Evolutionary conservation across 2,797 vertebrate genomes (phyloP), one percentile per base, ranked within the genome.

Genomic region (Anas capensis): DNA sequence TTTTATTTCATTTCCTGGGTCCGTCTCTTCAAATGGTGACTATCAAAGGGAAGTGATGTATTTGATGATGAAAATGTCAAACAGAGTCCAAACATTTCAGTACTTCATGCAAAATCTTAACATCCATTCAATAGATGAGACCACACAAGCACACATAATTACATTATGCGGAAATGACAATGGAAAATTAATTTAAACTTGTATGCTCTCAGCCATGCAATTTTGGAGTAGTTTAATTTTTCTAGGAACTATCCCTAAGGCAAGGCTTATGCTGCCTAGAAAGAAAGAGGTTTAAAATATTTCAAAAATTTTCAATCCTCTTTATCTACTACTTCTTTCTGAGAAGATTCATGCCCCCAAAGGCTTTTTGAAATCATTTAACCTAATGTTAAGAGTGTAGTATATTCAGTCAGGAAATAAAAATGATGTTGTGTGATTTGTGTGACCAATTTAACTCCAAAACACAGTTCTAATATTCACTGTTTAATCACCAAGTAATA

Each of bases 251-350:
- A 80, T 85, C 64, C 92, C 83, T 82, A 82, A 90, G 61, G 93
- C 71, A 93, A 85, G 26, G 49, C 7, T 92, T 94, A 85, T 4
- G 1, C 27, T 79, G 44, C 57, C 21, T 90, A 64, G 82, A 93
- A 92, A 91, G 76, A 85, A 90, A 90, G 46, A 77, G 27, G 18
- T 77, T 79, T 86, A 60, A 95, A 95, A 87, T 82, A 75, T 85
- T 92, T n/a, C 0, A 46, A 70, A 93, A 92, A 29, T 8, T 18
- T 80, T 87, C 54, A 78, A 16, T 82, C 33, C 60, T 14, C 23
- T 94, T 92, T 86, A 82, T 94, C 84, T 79, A 18, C 17, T 80
- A 8, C 51, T 87, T 82, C 24, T 91, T 61, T 34, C 53, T 57
- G 40, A 81, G 68, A 91, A 82, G 94, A 87, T 91, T 88, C 73